Evolutionary conservation across 1,140 invertebrate species (phyloP).

Genomic region (Bombus soroeensis): DNA sequence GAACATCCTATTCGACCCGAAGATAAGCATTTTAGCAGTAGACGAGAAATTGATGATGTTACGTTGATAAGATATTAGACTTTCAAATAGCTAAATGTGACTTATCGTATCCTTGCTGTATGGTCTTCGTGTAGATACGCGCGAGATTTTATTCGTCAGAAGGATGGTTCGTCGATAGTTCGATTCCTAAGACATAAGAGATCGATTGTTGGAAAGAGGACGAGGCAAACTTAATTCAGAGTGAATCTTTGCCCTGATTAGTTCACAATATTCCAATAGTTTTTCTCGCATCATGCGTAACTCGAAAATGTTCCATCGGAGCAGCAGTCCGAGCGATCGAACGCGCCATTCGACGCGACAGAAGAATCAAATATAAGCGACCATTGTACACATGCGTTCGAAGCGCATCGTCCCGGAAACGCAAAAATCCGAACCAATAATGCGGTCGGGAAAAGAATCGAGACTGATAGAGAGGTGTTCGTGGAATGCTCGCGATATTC

Average conservation of each 20-base stretch:
- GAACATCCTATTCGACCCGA: too few species aligned
- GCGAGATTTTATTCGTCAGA: too few species aligned
- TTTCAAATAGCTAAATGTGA: too few species aligned
- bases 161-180: too few species aligned
- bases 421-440: constrained; percentile 39
- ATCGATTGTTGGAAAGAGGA: background rate
- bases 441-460: constrained; percentile 19
- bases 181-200: background rate
- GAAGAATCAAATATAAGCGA: constrained; percentile 4
- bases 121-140: too few species aligned
- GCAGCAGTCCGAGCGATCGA: background rate
- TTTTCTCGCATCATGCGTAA: background rate
- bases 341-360: background rate
- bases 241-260: background rate
- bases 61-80: too few species aligned
- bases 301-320: too few species aligned
- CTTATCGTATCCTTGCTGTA: too few species aligned
- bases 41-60: too few species aligned
- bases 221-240: background rate
- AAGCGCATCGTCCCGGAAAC: constrained; percentile 45
- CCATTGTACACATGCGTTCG: constrained; percentile 20
- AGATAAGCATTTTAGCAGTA: too few species aligned
- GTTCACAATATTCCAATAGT: background rate
- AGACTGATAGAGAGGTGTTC: constrained; percentile 43
- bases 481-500: constrained; percentile 38